These are phyloP conservation scores for Ephestia elutella DNA, from an alignment of 1,140 invertebrate genomes.

Conservation along the genomic window DNA sequence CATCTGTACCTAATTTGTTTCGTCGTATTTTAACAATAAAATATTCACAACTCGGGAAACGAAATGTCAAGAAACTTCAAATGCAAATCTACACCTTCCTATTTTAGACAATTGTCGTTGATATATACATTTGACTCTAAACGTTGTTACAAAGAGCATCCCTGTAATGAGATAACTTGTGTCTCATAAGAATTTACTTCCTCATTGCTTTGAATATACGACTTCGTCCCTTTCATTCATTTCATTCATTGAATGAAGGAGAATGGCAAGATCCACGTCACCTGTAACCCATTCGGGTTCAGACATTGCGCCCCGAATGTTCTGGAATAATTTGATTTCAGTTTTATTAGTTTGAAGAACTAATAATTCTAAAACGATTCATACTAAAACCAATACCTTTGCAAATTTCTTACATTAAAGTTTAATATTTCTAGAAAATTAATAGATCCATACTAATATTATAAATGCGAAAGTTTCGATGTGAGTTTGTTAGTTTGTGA, in stretches of 20 bases:
- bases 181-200: slow-evolving; percentile 1
- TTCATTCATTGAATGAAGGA: not conserved
- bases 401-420: no score
- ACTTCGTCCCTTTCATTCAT: not conserved
- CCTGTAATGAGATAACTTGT: not conserved
- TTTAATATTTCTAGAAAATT: not conserved
- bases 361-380: not conserved
- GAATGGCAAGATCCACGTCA: not conserved
- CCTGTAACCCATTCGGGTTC: not conserved
- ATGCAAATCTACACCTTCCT: no score
- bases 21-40: no score
- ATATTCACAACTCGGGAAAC: no score
- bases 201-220: not conserved
- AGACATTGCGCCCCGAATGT: not conserved
- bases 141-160: not conserved
- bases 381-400: not conserved
- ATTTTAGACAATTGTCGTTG: not conserved
- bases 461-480: no score
- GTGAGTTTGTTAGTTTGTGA: no score
- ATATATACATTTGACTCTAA: not conserved
- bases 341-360: not conserved
- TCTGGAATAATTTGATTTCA: not conserved
- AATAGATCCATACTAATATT: no score
- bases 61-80: no score
- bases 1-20: no score